Conservation (phyloP, 2,888 invertebrate species). For the Mythimna pallens region DNA sequence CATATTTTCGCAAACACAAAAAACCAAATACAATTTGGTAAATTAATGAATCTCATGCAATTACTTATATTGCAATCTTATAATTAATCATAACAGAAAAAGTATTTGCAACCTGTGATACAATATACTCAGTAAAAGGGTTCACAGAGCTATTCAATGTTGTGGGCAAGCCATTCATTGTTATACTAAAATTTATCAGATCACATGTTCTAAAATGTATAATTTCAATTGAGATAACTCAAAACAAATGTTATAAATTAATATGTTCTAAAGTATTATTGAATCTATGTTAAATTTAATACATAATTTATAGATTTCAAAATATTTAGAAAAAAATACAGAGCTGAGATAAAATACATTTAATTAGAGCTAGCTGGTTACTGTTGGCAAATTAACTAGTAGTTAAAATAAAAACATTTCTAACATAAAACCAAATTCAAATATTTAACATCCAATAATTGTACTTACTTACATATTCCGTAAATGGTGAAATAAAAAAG, state of each 20-base stretch:
- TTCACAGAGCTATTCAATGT: constrained; percentile 33
- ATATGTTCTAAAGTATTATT: constrained; percentile 13
- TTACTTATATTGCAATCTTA: constrained; percentile 36
- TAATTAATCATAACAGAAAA: constrained; percentile 31
- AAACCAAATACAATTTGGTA: constrained; percentile 39
- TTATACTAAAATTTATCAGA: constrained; percentile 3
- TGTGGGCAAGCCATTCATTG: constrained; percentile 27
- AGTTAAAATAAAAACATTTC: not conserved
- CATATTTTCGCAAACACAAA: constrained; percentile 32
- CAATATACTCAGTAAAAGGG: constrained; percentile 45
- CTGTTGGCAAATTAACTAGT: not conserved
- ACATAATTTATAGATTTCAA: not conserved
- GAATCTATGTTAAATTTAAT: not conserved
- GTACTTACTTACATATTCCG: not conserved
- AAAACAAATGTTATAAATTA: not conserved
- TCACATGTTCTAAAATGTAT: constrained; percentile 13
- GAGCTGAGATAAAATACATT: not conserved
- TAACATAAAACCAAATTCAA: not conserved
- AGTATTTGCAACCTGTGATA: constrained; percentile 57
- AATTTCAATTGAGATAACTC: constrained; percentile 11
- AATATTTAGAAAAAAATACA: not conserved
- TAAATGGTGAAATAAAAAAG: not conserved
- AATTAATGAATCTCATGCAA: constrained; percentile 58
- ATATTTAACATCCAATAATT: not conserved
- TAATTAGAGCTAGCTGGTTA: not conserved